A percentile compares a stretch with the other conserved stretches of the same genome.
phyloP scores from a whole-genome alignment of 2,888 invertebrate genomes.

The Diarsia dahlii region DNA sequence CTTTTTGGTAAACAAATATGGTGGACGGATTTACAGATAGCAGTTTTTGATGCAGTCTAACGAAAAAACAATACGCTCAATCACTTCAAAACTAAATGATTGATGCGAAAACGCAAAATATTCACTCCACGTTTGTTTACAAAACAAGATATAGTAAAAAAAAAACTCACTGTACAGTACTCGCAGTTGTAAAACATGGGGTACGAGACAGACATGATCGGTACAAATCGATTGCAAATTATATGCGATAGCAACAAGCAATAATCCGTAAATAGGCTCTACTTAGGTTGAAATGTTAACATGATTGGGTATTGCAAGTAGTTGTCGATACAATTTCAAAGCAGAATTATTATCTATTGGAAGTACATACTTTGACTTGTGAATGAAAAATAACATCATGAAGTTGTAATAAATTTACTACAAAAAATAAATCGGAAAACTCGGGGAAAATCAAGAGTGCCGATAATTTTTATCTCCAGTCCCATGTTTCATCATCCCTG shows the following conservation, averaged over 20 bases:
- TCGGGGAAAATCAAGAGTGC: neutral
- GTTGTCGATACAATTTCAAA: conserved; percentile 9
- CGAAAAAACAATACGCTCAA: neutral
- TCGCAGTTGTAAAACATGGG: conserved; percentile 31
- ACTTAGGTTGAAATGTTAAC: conserved; percentile 41
- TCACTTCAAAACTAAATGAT: neutral
- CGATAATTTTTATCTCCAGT: conserved; percentile 13
- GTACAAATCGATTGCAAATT: conserved; percentile 36
- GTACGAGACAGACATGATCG: conserved; percentile 24
- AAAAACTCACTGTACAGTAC: conserved; percentile 41
- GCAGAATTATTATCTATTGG: too few relatives aligned
- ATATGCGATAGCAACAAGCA: conserved; percentile 33
- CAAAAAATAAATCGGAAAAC: neutral
- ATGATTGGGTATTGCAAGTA: conserved; percentile 20
- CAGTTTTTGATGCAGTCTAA: neutral
- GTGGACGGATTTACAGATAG: neutral
- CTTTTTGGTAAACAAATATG: conserved; percentile 38
- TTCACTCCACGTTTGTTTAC: conserved; percentile 17
- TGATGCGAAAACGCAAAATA: neutral
- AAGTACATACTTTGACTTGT: neutral
- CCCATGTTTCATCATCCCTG: conserved; percentile 23
- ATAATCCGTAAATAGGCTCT: conserved; percentile 31
- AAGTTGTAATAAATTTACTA: neutral
- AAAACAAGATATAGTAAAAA: conserved; percentile 31
- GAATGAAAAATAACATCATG: neutral